A percentile compares a stretch with the other conserved stretches of the same genome.
These are phyloP conservation scores for Drosophila kikkawai DNA, from an alignment of 1,140 invertebrate genomes.

Conservation along the genomic window DNA sequence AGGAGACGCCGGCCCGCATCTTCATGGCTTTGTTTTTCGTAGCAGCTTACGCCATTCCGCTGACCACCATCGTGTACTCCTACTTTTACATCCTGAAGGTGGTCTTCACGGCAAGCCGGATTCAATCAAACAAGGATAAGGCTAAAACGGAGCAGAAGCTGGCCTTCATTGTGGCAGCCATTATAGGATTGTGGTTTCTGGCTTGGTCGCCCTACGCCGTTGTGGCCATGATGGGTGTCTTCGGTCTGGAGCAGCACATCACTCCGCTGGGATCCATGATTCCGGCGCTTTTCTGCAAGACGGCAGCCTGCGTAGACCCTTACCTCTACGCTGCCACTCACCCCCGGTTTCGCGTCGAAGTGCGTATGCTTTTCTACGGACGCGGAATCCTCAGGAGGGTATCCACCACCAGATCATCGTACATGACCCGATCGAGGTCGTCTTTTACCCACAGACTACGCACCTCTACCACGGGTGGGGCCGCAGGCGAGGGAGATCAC, in stretches of 20 bases:
- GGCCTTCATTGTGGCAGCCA: conserved; percentile 88
- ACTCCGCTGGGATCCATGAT: conserved; percentile 90
- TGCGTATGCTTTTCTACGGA: conserved; percentile 77
- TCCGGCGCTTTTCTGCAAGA: conserved; percentile 91
- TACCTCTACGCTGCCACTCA: conserved; percentile 91
- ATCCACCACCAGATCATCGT: conserved; percentile 76
- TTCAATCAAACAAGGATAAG: conserved; percentile 87
- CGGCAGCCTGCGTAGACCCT: conserved; percentile 90
- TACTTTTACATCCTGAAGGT: conserved; percentile 89
- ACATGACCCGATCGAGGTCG: conserved; percentile 72
- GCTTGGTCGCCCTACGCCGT: conserved; percentile 92
- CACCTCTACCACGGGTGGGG: conserved; percentile 5
- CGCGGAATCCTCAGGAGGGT: conserved; percentile 57
- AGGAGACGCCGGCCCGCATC: conserved; percentile 86
- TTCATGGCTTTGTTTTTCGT: conserved; percentile 90
- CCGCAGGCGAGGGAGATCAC: conserved; percentile 18
- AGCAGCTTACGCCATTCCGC: conserved; percentile 89
- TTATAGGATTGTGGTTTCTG: conserved; percentile 90
- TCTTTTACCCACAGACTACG: conserved; percentile 70
- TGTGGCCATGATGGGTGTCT: conserved; percentile 90
- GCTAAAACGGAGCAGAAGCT: conserved; percentile 89
- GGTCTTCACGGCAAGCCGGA: conserved; percentile 86
- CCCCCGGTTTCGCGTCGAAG: conserved; percentile 88
- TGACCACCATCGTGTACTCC: conserved; percentile 89
- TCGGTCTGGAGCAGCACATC: conserved; percentile 87